phyloP scores from a whole-genome alignment of 2,888 invertebrate genomes.

The Biston betularia region DNA sequence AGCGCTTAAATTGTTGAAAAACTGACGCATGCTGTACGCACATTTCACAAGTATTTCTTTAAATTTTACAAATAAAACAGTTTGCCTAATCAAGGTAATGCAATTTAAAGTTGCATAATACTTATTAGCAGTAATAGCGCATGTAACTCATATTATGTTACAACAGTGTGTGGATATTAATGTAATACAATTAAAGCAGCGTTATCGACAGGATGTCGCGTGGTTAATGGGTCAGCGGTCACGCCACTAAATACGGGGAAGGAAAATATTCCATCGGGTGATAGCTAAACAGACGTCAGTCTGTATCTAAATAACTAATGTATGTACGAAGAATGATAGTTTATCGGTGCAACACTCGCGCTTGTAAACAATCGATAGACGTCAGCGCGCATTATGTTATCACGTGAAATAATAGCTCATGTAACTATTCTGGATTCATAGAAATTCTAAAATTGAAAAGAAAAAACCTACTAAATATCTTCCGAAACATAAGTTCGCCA shows the following conservation, averaged over 20 bases:
- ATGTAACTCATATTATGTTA: neutral
- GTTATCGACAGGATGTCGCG: conserved; percentile 28
- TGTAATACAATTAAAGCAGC: neutral
- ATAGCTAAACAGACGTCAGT: conserved; percentile 14
- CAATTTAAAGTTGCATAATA: conserved; percentile 8
- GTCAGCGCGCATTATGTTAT: conserved; percentile 16
- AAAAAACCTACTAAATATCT: neutral
- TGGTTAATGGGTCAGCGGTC: conserved; percentile 13
- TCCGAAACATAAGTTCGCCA: neutral
- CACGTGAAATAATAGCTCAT: conserved; percentile 3
- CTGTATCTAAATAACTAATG: conserved; percentile 14
- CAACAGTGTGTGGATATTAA: neutral
- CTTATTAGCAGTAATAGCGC: neutral
- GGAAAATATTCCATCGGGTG: conserved; percentile 29
- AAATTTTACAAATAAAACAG: neutral
- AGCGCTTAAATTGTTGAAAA: neutral
- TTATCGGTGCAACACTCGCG: conserved; percentile 21
- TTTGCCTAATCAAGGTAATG: neutral
- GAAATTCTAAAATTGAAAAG: neutral
- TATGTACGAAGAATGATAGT: conserved; percentile 15
- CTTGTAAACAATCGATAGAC: conserved; percentile 17
- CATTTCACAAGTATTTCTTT: neutral
- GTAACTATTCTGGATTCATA: neutral
- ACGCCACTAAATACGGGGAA: conserved; percentile 23
- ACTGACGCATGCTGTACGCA: neutral